A percentile compares a stretch with the other conserved stretches of the same genome.
These are phyloP conservation scores for Olivierus martensii DNA, from an alignment of 1,140 invertebrate species.

Conservation along the genomic window DNA sequence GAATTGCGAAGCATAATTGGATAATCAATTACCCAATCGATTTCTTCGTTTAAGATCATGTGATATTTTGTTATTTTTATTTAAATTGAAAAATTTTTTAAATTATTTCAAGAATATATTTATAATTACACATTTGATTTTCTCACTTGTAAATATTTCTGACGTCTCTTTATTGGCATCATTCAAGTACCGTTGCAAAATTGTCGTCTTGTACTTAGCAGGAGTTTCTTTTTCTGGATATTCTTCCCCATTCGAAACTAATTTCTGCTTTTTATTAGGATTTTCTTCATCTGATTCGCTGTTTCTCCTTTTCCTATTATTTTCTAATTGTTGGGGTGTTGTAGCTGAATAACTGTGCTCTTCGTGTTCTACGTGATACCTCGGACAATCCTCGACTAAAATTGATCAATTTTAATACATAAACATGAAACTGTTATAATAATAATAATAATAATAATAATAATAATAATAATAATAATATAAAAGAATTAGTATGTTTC, in stretches of 20 bases:
- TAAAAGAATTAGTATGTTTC: no score
- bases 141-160: no score
- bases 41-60: no score
- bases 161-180: background rate
- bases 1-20: no score
- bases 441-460: no score
- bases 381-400: background rate
- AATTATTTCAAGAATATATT: no score
- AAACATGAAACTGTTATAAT: background rate
- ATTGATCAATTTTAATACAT: background rate
- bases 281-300: background rate
- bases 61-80: no score
- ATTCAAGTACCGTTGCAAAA: background rate
- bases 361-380: background rate
- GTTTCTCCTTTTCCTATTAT: background rate
- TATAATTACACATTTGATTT: no score
- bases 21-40: no score
- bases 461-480: no score
- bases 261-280: background rate
- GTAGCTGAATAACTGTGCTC: background rate
- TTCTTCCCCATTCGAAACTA: background rate
- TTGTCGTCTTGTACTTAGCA: background rate
- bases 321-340: background rate
- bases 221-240: background rate
- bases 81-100: no score